Conservation (phyloP, 2,797 vertebrate species). For the Chaetodon trifasciatus region DNA sequence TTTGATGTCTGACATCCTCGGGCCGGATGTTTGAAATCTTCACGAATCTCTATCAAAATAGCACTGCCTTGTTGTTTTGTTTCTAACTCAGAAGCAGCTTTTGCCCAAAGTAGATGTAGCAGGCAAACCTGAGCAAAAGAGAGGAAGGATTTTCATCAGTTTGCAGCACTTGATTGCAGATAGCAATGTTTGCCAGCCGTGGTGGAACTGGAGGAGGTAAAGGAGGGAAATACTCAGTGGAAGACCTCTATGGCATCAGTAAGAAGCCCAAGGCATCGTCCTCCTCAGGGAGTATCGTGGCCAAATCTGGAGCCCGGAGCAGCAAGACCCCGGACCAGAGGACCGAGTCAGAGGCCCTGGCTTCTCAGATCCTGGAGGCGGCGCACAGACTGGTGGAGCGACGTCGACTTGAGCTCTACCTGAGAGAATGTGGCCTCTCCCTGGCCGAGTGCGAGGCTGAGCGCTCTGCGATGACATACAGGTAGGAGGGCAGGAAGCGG, state of each 20-base stretch:
- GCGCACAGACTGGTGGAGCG: conserved; percentile 83
- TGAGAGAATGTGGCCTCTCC: conserved; percentile 83
- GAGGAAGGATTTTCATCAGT: conserved; percentile 40
- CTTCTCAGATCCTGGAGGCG: conserved; percentile 85
- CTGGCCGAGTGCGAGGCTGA: conserved; percentile 79
- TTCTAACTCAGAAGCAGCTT: conserved; percentile 49
- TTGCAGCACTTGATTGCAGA: conserved; percentile 40
- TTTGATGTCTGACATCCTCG: conserved; percentile 71
- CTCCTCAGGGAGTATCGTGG: conserved; percentile 66
- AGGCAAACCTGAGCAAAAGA: conserved; percentile 45
- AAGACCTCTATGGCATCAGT: conserved; percentile 88
- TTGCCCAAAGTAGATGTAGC: conserved; percentile 53
- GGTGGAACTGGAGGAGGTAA: conserved; percentile 80
- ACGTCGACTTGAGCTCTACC: conserved; percentile 83
- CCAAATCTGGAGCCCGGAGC: conserved; percentile 71
- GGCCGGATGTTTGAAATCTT: conserved; percentile 71
- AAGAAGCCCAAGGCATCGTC: conserved; percentile 87
- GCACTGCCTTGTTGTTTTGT: conserved; percentile 71
- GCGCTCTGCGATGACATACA: conserved; percentile 85
- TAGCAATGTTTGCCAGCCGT: conserved; percentile 85
- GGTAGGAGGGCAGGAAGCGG: conserved; percentile 70
- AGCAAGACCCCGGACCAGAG: conserved; percentile 68
- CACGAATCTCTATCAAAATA: conserved; percentile 71
- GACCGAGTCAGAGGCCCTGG: conserved; percentile 76
- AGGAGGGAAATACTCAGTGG: conserved; percentile 86